A percentile compares a stretch with the other conserved stretches of the same genome.
Conservation (phyloP, 2,797 vertebrate species). For the Kryptopterus vitreolus region DNA sequence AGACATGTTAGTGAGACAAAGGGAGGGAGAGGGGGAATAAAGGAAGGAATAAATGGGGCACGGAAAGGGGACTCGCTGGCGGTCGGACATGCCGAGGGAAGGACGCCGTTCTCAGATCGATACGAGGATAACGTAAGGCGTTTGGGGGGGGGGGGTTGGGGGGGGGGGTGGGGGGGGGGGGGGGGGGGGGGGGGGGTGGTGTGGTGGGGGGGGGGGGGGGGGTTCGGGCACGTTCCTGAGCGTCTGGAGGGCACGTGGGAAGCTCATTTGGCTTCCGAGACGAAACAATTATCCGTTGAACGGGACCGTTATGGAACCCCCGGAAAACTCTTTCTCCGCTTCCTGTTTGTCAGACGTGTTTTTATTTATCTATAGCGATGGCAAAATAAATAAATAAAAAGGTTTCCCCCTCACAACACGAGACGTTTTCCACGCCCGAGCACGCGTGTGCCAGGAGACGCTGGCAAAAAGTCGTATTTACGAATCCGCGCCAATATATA, state of each 20-base stretch:
- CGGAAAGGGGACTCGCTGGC: constrained; percentile 40
- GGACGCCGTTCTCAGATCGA: constrained; percentile 37
- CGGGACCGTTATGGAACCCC: too few species aligned
- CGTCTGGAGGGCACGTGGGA: constrained; percentile 47
- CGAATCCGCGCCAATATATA: constrained; percentile 21
- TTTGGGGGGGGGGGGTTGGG: constrained; percentile 29
- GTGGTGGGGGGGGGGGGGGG: constrained; percentile 37
- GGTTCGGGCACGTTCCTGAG: too few species aligned
- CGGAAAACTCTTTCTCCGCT: constrained; percentile 9
- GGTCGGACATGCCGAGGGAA: constrained; percentile 32
- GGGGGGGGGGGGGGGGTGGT: constrained; percentile 24
- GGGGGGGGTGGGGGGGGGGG: constrained; percentile 24
- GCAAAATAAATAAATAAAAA: constrained; percentile 40
- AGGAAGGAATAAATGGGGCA: constrained; percentile 19
- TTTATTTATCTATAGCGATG: constrained; percentile 30
- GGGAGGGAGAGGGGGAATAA: constrained; percentile 21
- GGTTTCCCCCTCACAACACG: constrained; percentile 25
- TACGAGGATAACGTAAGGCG: constrained; percentile 28
- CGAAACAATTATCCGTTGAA: constrained; percentile 35
- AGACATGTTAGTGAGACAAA: constrained; percentile 64
- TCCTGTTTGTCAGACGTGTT: constrained; percentile 22
- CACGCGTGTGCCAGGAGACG: constrained; percentile 13
- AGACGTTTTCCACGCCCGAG: constrained; percentile 8
- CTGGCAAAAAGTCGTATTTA: constrained; percentile 34
- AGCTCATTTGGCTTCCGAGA: constrained; percentile 45